A percentile compares a stretch with the other conserved stretches of the same genome.
These are phyloP conservation scores for Neolamprologus sp. DNA, from an alignment of 2,113 vertebrate species.

Conservation along the genomic window DNA sequence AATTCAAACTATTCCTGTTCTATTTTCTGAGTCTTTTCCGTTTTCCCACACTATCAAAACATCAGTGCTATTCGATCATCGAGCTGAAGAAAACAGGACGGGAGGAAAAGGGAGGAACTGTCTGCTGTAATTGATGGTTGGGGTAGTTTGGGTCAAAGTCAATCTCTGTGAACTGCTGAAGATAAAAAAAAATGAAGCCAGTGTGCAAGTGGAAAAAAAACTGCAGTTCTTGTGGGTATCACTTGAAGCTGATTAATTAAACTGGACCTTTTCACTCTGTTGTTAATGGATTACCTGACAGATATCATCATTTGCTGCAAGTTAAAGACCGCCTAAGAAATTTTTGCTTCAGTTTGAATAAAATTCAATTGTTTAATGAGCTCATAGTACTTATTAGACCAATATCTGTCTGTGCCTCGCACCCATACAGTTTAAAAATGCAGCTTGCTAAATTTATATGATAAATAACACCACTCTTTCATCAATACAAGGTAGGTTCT, in stretches of 20 bases:
- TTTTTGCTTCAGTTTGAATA: neutral
- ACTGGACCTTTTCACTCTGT: neutral
- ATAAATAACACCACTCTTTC: neutral
- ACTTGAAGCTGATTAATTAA: neutral
- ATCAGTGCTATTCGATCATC: neutral
- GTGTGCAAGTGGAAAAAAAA: accelerated
- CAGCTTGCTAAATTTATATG: neutral
- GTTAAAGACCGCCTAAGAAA: neutral
- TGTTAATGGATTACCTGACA: neutral
- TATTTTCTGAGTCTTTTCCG: neutral
- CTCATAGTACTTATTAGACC: accelerated
- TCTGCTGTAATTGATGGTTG: neutral
- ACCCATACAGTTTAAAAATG: neutral
- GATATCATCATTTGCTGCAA: neutral
- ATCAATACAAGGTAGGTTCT: neutral
- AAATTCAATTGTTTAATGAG: neutral
- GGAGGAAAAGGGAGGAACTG: neutral
- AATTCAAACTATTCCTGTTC: neutral
- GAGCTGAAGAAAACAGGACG: neutral
- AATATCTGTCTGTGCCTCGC: accelerated
- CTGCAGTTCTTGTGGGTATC: neutral
- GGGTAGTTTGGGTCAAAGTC: neutral
- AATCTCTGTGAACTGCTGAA: neutral
- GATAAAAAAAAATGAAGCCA: neutral
- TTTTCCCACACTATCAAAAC: neutral